These are phyloP conservation scores for Myrmecobius fasciatus DNA, from an alignment of 2,113 vertebrate species.

Conservation along the genomic window DNA sequence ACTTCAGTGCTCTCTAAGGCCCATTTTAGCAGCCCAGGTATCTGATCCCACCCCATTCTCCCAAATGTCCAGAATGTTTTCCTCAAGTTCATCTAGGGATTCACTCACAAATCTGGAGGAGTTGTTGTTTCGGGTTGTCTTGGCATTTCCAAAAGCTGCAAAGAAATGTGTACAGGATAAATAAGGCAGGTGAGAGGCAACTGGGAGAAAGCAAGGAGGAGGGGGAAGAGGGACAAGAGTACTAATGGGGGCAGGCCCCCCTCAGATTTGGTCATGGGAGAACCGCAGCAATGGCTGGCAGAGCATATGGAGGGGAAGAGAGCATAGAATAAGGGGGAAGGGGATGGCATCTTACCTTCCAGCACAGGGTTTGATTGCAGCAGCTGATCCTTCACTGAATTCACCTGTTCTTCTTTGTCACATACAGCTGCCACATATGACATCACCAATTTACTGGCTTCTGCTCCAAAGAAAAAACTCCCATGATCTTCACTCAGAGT, in stretches of 20 bases:
- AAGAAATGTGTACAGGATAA: background rate
- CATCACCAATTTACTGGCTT: constrained; percentile 90
- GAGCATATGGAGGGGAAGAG: background rate
- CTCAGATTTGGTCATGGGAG: background rate
- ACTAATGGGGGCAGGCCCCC: background rate
- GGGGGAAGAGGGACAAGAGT: background rate
- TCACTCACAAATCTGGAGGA: constrained; percentile 88
- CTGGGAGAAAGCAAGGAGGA: background rate
- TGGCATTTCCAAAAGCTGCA: constrained; percentile 87
- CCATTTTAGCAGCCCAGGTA: background rate
- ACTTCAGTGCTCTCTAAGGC: background rate
- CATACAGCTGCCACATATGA: constrained; percentile 87
- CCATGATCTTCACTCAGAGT: background rate
- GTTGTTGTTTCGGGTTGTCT: constrained; percentile 87
- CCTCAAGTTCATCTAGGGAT: background rate
- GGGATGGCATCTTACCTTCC: constrained; percentile 80
- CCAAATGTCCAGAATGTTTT: background rate
- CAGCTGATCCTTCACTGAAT: constrained; percentile 88
- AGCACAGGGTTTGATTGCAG: constrained; percentile 88
- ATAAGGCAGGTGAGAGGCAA: background rate
- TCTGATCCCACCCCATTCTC: background rate
- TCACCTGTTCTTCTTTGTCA: constrained; percentile 86
- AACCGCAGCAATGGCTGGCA: background rate
- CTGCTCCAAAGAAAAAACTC: constrained; percentile 59
- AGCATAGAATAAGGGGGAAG: background rate